Conservation (phyloP, 2,797 vertebrate species). For the Serranus cabrilla region DNA sequence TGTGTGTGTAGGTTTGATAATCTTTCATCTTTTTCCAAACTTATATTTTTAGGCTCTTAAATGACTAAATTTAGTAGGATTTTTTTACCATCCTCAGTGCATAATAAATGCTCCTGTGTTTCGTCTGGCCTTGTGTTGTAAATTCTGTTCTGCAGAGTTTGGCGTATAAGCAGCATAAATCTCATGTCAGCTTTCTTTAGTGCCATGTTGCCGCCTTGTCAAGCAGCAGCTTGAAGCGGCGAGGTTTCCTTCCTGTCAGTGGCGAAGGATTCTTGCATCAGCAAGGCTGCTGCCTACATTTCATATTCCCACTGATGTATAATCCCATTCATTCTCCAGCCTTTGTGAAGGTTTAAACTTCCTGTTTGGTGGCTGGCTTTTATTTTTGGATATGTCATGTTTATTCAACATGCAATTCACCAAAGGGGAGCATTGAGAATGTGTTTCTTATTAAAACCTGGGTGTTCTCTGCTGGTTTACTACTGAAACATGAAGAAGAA, state of each 20-base stretch:
- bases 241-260: constrained; percentile 61
- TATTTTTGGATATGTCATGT: constrained; percentile 37
- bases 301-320: constrained; percentile 59
- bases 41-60: constrained; percentile 26
- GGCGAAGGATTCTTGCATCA: constrained; percentile 67
- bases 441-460: constrained; percentile 2
- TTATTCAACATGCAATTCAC: constrained; percentile 31
- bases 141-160: constrained; percentile 46
- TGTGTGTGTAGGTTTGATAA: neutral
- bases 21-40: constrained; percentile 6
- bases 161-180: constrained; percentile 45
- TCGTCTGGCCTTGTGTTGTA: constrained; percentile 22
- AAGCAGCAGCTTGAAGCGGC: constrained; percentile 45
- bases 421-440: neutral
- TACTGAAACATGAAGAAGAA: neutral
- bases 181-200: constrained; percentile 59
- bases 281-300: constrained; percentile 59
- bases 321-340: constrained; percentile 55
- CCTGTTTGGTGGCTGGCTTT: constrained; percentile 20
- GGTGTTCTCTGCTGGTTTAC: neutral
- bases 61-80: constrained; percentile 1
- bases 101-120: constrained; percentile 44
- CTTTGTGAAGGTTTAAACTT: constrained; percentile 39
- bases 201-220: constrained; percentile 58
- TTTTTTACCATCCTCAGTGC: constrained; percentile 2